A percentile compares a stretch with the other conserved stretches of the same genome.
Evolutionary conservation across 2,888 invertebrate species (phyloP).

Genomic region (Chalcosyrphus nemorum): DNA sequence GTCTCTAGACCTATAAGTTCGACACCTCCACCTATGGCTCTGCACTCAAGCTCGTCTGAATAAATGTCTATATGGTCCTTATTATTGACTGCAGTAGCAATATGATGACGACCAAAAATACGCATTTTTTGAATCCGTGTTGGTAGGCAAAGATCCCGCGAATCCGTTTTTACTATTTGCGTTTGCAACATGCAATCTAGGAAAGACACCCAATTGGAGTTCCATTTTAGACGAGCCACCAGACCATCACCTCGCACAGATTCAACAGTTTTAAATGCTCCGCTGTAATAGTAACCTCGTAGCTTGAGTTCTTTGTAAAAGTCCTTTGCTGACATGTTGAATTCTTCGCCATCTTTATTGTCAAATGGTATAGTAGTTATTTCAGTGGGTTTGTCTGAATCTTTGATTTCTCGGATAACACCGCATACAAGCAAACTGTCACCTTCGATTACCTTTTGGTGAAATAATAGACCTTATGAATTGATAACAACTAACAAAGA

Average conservation of each 20-base stretch:
- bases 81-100: conserved; percentile 81
- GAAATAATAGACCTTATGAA: no score
- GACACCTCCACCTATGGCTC: conserved; percentile 86
- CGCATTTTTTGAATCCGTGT: conserved; percentile 87
- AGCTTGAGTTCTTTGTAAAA: conserved; percentile 87
- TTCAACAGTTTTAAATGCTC: conserved; percentile 74
- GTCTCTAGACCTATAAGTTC: conserved; percentile 89
- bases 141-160: conserved; percentile 87
- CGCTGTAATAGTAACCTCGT: conserved; percentile 85
- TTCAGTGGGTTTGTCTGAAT: conserved; percentile 47
- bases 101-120: conserved; percentile 86
- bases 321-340: conserved; percentile 84
- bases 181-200: conserved; percentile 94
- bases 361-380: conserved; percentile 30
- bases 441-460: conserved; percentile 83
- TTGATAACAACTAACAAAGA: no score
- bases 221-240: conserved; percentile 84
- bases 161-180: conserved; percentile 86
- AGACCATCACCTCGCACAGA: conserved; percentile 75
- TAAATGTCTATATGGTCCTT: conserved; percentile 74
- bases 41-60: conserved; percentile 55
- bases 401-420: conserved; percentile 77
- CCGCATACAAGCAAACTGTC: conserved; percentile 82
- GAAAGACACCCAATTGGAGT: conserved; percentile 91
- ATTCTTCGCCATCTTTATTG: conserved; percentile 80